Conservation (phyloP, 2,113 vertebrate species). For the Rana temporaria region DNA sequence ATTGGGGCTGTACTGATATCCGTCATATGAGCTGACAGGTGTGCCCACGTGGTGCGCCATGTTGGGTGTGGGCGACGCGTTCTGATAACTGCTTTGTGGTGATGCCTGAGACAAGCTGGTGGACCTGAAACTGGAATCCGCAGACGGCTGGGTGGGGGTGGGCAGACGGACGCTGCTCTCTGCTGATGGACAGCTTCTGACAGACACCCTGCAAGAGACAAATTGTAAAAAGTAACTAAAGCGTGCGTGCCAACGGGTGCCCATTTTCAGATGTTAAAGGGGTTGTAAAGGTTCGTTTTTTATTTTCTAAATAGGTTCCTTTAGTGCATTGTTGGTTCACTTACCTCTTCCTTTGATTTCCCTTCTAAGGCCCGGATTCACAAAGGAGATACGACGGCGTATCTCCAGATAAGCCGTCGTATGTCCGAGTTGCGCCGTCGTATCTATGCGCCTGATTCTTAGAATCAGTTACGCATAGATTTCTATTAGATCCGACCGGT, state of each 20-base stretch:
- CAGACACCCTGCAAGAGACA: constrained; percentile 62
- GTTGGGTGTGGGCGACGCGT: constrained; percentile 65
- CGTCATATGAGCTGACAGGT: constrained; percentile 58
- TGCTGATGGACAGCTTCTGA: constrained; percentile 72
- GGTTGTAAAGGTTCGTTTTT: too few species aligned
- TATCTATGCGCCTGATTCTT: too few species aligned
- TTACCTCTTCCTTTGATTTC: too few species aligned
- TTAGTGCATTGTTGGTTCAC: too few species aligned
- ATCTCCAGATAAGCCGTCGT: too few species aligned
- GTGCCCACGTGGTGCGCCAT: constrained; percentile 66
- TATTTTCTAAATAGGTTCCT: too few species aligned
- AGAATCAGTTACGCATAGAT: too few species aligned
- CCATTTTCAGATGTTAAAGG: too few species aligned
- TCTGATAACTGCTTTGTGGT: constrained; percentile 74
- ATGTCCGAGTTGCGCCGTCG: too few species aligned
- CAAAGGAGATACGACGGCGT: too few species aligned
- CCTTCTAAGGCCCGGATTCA: too few species aligned
- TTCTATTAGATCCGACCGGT: too few species aligned
- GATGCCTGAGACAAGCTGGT: constrained; percentile 71
- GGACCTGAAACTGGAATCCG: constrained; percentile 78
- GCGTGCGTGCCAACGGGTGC: background rate
- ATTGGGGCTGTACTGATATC: constrained; percentile 63
- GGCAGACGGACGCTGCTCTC: constrained; percentile 78
- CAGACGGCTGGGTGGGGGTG: constrained; percentile 74
- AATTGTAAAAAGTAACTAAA: background rate